Percentiles rank a stretch among this genome's conserved stretches.
These are phyloP conservation scores for Prunella himalayana DNA, from an alignment of 2,113 vertebrate genomes.

Conservation along the genomic window DNA sequence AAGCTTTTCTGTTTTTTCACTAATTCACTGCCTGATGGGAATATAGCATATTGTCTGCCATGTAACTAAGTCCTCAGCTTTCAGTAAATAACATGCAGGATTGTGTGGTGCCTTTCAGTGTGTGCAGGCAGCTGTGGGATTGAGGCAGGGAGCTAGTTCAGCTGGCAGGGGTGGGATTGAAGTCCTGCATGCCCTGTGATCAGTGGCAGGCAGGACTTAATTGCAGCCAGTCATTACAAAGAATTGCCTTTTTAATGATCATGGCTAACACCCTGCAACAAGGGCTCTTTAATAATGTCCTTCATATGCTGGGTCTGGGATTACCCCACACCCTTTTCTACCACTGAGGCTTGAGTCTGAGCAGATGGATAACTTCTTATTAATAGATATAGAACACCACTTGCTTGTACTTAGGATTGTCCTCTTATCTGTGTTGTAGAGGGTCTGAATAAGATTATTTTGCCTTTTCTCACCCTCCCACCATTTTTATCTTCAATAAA, in stretches of 20 bases:
- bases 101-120: not conserved
- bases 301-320: not conserved
- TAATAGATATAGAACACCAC: not conserved
- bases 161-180: not conserved
- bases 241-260: not conserved
- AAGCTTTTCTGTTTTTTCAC: not conserved
- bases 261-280: not conserved
- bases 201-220: not conserved
- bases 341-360: not conserved
- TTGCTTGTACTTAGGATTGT: not conserved
- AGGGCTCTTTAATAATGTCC: not conserved
- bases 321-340: not conserved
- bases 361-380: not conserved
- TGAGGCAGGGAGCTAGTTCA: not conserved
- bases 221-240: not conserved
- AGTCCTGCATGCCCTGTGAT: not conserved
- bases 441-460: conserved; percentile 11
- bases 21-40: not conserved
- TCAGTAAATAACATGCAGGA: not conserved
- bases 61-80: not conserved
- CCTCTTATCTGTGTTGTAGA: not conserved
- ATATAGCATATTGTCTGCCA: not conserved
- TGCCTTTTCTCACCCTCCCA: not conserved
- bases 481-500: conserved; percentile 5
- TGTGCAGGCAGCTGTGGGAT: not conserved